Conservation (phyloP, 2,797 vertebrate genomes). For the Macropodus opercularis region DNA sequence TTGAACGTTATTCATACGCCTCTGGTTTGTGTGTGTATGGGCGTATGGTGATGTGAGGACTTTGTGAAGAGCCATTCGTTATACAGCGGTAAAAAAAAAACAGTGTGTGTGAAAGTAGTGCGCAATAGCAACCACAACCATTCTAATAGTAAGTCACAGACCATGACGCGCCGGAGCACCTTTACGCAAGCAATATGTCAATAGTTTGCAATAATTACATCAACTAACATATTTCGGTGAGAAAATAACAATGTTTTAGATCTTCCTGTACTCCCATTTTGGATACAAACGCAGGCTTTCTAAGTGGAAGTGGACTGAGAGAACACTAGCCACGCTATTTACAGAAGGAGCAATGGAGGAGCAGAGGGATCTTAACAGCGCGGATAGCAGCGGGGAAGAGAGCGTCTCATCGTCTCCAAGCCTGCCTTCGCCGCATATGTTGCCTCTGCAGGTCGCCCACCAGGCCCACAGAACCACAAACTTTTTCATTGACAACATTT, state of each 20-base stretch:
- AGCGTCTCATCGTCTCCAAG: constrained; percentile 85
- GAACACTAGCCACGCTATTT: constrained; percentile 17
- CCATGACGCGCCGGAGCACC: constrained; percentile 59
- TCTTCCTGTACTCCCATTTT: constrained; percentile 20
- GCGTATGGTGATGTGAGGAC: constrained; percentile 43
- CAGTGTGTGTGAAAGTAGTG: constrained; percentile 33
- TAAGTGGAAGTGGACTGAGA: constrained; percentile 39
- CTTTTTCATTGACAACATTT: constrained; percentile 95
- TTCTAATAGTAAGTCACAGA: constrained; percentile 32
- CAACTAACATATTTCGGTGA: constrained; percentile 15
- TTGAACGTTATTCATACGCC: constrained; percentile 28
- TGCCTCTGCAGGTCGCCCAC: constrained; percentile 82
- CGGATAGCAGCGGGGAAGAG: constrained; percentile 85
- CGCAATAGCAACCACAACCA: constrained; percentile 25
- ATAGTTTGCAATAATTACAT: constrained; percentile 26
- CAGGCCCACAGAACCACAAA: constrained; percentile 90
- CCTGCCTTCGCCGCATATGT: constrained; percentile 81
- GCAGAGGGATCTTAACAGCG: constrained; percentile 84
- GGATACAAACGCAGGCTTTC: constrained; percentile 46
- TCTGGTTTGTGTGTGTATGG: constrained; percentile 19
- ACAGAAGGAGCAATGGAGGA: constrained; percentile 84
- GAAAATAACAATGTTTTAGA: constrained; percentile 46
- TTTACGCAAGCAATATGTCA: constrained; percentile 45
- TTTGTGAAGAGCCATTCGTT: constrained; percentile 43
- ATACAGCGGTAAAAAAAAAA: constrained; percentile 32